These are phyloP conservation scores for Nothoprocta perdicaria DNA, from an alignment of 2,113 vertebrate genomes.

Conservation along the genomic window DNA sequence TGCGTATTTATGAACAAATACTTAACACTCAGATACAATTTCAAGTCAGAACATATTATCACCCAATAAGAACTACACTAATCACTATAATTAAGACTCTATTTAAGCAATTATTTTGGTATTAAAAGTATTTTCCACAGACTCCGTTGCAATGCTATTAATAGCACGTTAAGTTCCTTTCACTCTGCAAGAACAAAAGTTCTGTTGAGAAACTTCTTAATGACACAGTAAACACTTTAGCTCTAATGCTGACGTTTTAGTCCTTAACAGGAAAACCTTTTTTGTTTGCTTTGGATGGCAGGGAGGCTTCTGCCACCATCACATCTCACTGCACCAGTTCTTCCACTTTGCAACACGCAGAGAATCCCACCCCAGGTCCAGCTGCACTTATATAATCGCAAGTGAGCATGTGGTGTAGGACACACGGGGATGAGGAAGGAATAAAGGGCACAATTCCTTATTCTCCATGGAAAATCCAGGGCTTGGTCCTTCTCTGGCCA, in stretches of 20 bases:
- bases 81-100: constrained; percentile 41
- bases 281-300: constrained; percentile 15
- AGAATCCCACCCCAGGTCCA: background rate
- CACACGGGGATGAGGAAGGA: background rate
- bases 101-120: constrained; percentile 62
- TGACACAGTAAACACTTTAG: background rate
- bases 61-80: constrained; percentile 47
- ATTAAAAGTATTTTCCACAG: constrained; percentile 51
- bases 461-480: background rate
- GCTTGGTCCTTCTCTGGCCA: background rate
- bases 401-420: fast-evolving
- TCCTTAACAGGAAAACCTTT: constrained; percentile 48
- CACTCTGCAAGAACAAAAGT: constrained; percentile 47
- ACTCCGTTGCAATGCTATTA: constrained; percentile 30
- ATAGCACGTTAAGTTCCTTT: constrained; percentile 14
- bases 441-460: background rate
- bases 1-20: background rate
- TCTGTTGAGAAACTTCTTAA: constrained; percentile 55
- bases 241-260: constrained; percentile 12
- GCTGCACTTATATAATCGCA: background rate
- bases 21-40: constrained; percentile 1
- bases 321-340: background rate
- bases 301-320: constrained; percentile 19
- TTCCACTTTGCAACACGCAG: background rate
- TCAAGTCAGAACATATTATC: constrained; percentile 5